Percentiles rank a stretch among this genome's conserved stretches.
Conservation (phyloP, 2,113 vertebrate species). For the Megaceryle maxima region DNA sequence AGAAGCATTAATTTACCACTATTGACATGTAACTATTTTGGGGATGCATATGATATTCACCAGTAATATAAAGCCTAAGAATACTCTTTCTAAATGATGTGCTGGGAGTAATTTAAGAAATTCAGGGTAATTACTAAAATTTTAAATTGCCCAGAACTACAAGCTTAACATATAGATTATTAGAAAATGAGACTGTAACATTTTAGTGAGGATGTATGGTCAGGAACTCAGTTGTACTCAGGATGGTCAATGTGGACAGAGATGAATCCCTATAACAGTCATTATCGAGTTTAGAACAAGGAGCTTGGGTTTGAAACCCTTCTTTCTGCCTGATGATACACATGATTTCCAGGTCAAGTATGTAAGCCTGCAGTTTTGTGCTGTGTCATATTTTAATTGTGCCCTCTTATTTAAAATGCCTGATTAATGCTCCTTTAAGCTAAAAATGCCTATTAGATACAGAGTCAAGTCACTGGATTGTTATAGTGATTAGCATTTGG, state of each 20-base stretch:
- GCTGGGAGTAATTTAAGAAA: background rate
- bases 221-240: background rate
- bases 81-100: background rate
- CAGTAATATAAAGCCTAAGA: background rate
- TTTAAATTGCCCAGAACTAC: background rate
- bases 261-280: background rate
- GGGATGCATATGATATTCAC: background rate
- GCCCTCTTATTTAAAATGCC: background rate
- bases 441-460: background rate
- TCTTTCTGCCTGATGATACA: background rate
- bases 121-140: background rate
- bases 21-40: background rate
- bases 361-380: background rate
- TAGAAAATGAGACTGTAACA: background rate
- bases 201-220: background rate
- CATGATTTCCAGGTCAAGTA: fast-evolving
- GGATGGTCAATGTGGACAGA: background rate
- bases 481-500: background rate
- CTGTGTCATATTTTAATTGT: background rate
- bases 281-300: background rate
- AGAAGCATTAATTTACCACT: background rate
- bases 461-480: background rate
- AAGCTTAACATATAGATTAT: background rate
- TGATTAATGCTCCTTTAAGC: background rate
- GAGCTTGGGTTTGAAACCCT: background rate